Percentiles rank a stretch among this genome's conserved stretches.
These are phyloP conservation scores for Cynoglossus semilaevis DNA, from an alignment of 2,113 vertebrate species.

Conservation along the genomic window DNA sequence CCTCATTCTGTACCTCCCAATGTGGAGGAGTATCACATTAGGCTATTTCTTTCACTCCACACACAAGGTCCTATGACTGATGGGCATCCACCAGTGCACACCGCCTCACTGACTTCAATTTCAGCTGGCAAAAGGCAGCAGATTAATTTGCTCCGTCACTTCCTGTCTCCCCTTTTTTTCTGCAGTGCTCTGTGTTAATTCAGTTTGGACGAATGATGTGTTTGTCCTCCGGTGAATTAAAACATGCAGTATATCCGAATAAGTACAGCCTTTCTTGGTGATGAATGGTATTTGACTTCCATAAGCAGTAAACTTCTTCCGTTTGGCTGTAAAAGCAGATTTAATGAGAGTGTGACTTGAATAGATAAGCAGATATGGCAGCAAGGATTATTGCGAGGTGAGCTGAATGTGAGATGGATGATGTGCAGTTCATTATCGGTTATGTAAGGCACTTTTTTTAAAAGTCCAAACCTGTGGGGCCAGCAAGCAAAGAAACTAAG, in stretches of 20 bases:
- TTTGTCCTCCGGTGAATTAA: conserved; percentile 64
- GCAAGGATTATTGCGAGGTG: conserved; percentile 40
- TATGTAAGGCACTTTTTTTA: conserved; percentile 57
- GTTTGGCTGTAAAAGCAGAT: conserved; percentile 52
- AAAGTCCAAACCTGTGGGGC: conserved; percentile 37
- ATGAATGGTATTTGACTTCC: conserved; percentile 60
- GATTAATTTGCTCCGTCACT: conserved; percentile 59
- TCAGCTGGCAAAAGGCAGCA: conserved; percentile 53
- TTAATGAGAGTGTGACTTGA: conserved; percentile 56
- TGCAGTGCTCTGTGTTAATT: conserved; percentile 42
- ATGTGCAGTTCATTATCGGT: conserved; percentile 50
- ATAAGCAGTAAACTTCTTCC: conserved; percentile 56
- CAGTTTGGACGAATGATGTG: conserved; percentile 50
- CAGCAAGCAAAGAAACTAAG: conserved; percentile 15
- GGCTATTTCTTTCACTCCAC: conserved; percentile 22
- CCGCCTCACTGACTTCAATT: conserved; percentile 61
- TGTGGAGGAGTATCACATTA: conserved; percentile 33
- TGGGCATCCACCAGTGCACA: conserved; percentile 47
- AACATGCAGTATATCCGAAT: conserved; percentile 52
- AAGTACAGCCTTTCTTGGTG: conserved; percentile 38
- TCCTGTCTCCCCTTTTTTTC: neutral
- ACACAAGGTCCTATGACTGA: conserved; percentile 57
- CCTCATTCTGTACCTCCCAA: conserved; percentile 36
- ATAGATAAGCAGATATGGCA: conserved; percentile 57
- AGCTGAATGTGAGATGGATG: conserved; percentile 50